Conservation (phyloP, 2,888 invertebrate species). For the Philopedon plagiatum region DNA sequence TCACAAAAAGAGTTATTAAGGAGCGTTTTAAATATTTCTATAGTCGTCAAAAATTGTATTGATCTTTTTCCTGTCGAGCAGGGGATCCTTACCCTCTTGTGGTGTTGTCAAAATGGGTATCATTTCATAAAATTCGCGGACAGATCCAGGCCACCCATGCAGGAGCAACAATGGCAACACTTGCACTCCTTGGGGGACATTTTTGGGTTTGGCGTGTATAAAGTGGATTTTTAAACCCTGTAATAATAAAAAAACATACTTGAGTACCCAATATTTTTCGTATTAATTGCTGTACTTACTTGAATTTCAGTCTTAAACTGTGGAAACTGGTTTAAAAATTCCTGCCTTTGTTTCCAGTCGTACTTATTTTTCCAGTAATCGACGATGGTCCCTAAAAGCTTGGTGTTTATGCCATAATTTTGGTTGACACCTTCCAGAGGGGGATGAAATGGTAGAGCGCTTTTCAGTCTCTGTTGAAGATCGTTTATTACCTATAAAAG, state of each 20-base stretch:
- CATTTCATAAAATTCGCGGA: slow-evolving; percentile 85
- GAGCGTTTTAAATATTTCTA: too few species aligned
- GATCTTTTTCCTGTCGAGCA: too few species aligned
- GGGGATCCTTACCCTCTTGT: slow-evolving; percentile 57
- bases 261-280: too few species aligned
- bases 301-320: slow-evolving; percentile 81
- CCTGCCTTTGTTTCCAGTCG: slow-evolving; percentile 76
- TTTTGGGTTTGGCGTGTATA: slow-evolving; percentile 71
- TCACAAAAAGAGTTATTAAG: too few species aligned
- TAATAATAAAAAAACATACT: background rate
- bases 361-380: slow-evolving; percentile 83
- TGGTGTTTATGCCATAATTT: slow-evolving; percentile 84
- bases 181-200: slow-evolving; percentile 61
- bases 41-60: too few species aligned
- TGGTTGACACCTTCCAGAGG: slow-evolving; percentile 80
- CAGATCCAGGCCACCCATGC: slow-evolving; percentile 94
- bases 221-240: slow-evolving; percentile 77
- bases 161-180: slow-evolving; percentile 79
- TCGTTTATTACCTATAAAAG: slow-evolving; percentile 65
- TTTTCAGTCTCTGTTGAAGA: slow-evolving; percentile 7
- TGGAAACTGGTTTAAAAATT: slow-evolving; percentile 75
- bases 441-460: slow-evolving; percentile 52
- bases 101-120: slow-evolving; percentile 77
- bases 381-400: slow-evolving; percentile 76
- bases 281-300: too few species aligned